Evolutionary conservation across 2,113 vertebrate species (phyloP).

Genomic region (Spea multiplicata): DNA sequence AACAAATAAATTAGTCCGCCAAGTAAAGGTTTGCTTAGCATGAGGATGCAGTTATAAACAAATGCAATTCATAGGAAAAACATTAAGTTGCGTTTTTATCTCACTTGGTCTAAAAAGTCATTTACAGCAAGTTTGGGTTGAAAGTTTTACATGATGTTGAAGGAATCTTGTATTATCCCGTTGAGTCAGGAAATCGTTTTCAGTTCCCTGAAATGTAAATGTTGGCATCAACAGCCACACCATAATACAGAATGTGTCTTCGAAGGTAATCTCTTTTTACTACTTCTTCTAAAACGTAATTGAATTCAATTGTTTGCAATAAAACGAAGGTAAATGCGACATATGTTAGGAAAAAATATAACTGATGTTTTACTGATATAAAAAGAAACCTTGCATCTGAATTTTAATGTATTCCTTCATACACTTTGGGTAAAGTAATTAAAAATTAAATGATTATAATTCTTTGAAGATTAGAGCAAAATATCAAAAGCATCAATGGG

Average conservation of each 20-base stretch:
- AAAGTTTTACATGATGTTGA: too few relatives aligned
- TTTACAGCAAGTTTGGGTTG: too few relatives aligned
- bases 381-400: too few relatives aligned
- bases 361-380: not conserved
- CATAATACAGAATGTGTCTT: conserved; percentile 23
- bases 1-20: too few relatives aligned
- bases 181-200: too few relatives aligned
- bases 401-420: conserved; percentile 1
- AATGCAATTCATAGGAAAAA: too few relatives aligned
- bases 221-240: conserved; percentile 10
- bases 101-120: too few relatives aligned
- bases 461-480: not conserved
- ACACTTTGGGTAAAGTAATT: conserved; percentile 14
- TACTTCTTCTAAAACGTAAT: conserved; percentile 39
- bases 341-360: not conserved
- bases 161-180: too few relatives aligned
- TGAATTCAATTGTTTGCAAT: conserved; percentile 26
- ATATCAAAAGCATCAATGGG: too few relatives aligned
- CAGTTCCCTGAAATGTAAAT: not conserved
- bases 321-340: conserved; percentile 15
- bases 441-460: conserved; percentile 1
- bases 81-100: too few relatives aligned
- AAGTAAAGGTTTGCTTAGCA: too few relatives aligned
- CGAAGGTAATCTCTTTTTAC: conserved; percentile 34
- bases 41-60: too few relatives aligned